Conservation (phyloP, 1,140 invertebrate genomes). For the Caenorhabditis remanei region DNA sequence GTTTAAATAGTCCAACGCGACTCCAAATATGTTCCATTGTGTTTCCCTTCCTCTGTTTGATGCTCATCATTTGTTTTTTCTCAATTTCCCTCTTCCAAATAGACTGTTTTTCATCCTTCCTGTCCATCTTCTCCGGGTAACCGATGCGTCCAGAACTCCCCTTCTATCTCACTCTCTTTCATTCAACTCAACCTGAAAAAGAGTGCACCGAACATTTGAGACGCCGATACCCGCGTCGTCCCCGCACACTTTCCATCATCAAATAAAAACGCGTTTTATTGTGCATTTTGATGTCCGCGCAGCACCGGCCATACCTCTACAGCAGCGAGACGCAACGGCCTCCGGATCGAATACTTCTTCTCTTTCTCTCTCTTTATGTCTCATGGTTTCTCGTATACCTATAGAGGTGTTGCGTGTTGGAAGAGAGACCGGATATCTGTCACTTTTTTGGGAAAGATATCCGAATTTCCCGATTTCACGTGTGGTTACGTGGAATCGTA, state of each 20-base stretch:
- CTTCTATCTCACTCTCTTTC: background rate
- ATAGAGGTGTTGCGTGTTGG: background rate
- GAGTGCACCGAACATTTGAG: conserved; percentile 29
- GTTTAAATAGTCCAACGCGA: no score
- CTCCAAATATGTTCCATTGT: no score
- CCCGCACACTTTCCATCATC: conserved; percentile 47
- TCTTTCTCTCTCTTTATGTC: conserved; percentile 21
- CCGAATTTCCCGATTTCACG: background rate
- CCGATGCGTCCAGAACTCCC: conserved; percentile 17
- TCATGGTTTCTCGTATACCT: background rate
- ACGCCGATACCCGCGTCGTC: no score
- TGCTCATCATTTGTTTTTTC: background rate
- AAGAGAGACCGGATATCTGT: conserved; percentile 41
- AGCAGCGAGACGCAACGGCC: background rate
- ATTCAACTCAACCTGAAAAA: background rate
- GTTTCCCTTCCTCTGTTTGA: background rate
- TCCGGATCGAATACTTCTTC: conserved; percentile 22
- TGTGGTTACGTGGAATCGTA: background rate
- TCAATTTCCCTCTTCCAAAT: background rate
- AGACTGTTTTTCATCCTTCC: background rate
- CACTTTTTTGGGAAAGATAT: background rate
- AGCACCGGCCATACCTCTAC: background rate
- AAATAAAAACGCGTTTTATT: conserved; percentile 57
- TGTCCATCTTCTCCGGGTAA: background rate
- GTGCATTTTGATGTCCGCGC: conserved; percentile 49